Evolutionary conservation across 2,888 invertebrate species (phyloP).

Genomic region (Aplocera efformata): DNA sequence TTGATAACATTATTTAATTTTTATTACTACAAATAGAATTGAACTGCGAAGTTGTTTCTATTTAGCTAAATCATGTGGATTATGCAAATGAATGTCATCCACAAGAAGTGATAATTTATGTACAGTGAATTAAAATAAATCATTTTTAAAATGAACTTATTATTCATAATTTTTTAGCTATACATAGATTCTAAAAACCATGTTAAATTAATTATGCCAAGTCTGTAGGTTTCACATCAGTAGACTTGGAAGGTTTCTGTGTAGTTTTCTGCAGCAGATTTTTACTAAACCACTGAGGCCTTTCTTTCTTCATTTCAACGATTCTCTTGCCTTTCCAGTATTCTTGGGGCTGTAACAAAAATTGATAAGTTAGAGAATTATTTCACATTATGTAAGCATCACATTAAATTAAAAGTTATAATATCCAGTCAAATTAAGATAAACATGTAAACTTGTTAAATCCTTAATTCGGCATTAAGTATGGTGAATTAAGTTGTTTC

Average conservation of each 20-base stretch:
- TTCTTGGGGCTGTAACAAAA: constrained; percentile 73
- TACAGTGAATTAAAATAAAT: neutral
- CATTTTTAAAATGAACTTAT: neutral
- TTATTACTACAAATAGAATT: neutral
- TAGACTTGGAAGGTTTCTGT: constrained; percentile 84
- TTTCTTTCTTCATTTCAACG: constrained; percentile 90
- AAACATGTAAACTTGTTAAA: no score
- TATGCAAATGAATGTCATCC: no score
- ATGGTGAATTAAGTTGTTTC: no score
- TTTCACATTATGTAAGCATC: no score
- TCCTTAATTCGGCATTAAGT: no score
- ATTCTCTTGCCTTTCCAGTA: constrained; percentile 86
- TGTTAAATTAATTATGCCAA: constrained; percentile 74
- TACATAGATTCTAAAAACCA: neutral
- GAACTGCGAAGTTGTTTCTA: no score
- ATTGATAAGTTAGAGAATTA: neutral
- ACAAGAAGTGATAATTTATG: no score
- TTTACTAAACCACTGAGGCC: constrained; percentile 93
- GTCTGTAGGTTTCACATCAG: constrained; percentile 87
- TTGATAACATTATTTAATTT: constrained; percentile 54
- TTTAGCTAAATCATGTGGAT: no score
- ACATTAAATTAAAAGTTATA: no score
- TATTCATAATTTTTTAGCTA: neutral
- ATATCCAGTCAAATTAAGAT: no score
- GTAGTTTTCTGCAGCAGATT: constrained; percentile 91